Evolutionary conservation across 2,888 invertebrate species (phyloP).

Genomic region (Teleiodes luculella): DNA sequence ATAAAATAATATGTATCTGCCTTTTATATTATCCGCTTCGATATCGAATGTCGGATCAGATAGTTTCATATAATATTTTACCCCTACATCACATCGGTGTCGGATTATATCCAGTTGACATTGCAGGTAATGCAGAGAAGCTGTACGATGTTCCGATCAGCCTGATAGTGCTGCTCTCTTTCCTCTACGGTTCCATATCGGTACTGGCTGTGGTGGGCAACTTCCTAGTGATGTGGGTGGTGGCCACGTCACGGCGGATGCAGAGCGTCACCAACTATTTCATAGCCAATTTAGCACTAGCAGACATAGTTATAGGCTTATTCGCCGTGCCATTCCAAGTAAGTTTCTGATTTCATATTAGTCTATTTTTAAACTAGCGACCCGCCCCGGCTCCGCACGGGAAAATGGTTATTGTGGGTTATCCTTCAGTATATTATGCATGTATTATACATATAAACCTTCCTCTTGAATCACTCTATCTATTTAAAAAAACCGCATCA

Average conservation of each 20-base stretch:
- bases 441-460: no score
- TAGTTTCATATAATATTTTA: no score
- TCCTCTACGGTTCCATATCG: slow-evolving; percentile 90
- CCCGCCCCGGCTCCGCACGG: no score
- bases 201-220: slow-evolving; percentile 90
- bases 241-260: slow-evolving; percentile 87
- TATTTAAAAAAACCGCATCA: no score
- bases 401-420: no score
- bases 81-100: no score
- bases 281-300: slow-evolving; percentile 90
- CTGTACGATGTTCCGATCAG: slow-evolving; percentile 86
- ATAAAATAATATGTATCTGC: no score
- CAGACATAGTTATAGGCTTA: slow-evolving; percentile 91
- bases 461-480: no score
- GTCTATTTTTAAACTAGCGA: no score
- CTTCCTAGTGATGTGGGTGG: slow-evolving; percentile 90
- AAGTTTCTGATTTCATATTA: slow-evolving; percentile 28
- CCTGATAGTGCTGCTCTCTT: slow-evolving; percentile 85
- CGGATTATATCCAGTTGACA: neutral
- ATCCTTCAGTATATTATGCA: no score
- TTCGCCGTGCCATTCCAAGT: slow-evolving; percentile 89
- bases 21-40: no score
- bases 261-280: slow-evolving; percentile 91
- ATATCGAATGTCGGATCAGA: no score
- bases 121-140: slow-evolving; percentile 58